Evolutionary conservation across 2,113 vertebrate genomes (phyloP), one percentile per base, ranked within the genome.

Genomic region (Ptilonorhynchus violaceus): DNA sequence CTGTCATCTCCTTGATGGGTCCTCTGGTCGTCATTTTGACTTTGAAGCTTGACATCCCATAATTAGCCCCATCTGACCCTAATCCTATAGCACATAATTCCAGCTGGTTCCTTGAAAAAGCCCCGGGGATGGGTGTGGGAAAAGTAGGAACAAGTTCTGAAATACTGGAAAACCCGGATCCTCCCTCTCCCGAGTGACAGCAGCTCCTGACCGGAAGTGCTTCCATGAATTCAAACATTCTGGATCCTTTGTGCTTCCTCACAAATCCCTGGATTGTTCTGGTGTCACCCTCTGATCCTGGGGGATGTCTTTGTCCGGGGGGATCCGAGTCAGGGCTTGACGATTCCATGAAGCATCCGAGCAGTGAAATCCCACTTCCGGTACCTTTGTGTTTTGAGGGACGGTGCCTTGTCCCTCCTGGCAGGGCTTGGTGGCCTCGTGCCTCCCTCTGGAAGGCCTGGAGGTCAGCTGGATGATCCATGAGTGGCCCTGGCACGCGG

Each of bases 1-100:
- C 70, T 33, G 11, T 15, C 58, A 1, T 50, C 19, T 14, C 56
- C 37, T 10, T 12, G 60, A 14, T 17, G 21, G 7, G 68, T 75
- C 35, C 67, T n/a, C 1, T 6, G 80, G 56, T n/a, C 42, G 0
- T n/a, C 5, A 10, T 0, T 47, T 9, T 39, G 55, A 33, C 47
- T 91, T 73, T 30, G 67, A 49, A 63, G 39, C 35, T 18, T 94
- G 74, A 63, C 75, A 58, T 55, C 80, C 76, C 63, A 27, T 83
- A 89, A 84, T 56, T 62, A 85, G 10, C 74, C 69, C 68, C 64
- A n/a, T 49, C 60, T n/a, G 77, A 84, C 69, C 60, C 64, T 15
- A 16, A 55, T 47, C 30, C 62, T 37, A 13, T 22, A 67, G n/a
- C 19, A 31, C 44, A 28, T 20, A 0, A 15, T 89, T 80, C 35